Evolutionary conservation across 2,113 vertebrate species (phyloP).

Genomic region (Mastomys natalensis): DNA sequence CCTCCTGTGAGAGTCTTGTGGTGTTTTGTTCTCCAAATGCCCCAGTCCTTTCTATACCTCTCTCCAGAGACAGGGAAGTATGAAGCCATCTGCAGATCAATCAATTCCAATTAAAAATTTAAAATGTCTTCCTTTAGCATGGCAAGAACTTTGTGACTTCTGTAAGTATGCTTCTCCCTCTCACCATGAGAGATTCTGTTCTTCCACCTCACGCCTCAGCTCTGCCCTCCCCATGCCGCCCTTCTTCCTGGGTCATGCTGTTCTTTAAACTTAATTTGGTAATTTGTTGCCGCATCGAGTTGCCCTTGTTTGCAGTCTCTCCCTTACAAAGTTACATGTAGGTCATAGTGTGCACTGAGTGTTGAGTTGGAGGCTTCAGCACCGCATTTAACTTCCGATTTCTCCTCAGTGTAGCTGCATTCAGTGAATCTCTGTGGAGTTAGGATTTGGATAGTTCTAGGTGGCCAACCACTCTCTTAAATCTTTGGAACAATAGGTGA

Average conservation of each 20-base stretch:
- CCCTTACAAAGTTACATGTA: neutral
- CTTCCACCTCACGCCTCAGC: neutral
- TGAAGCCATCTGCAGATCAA: neutral
- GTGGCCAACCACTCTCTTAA: neutral
- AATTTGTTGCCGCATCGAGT: neutral
- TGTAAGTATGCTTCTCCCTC: neutral
- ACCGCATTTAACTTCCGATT: neutral
- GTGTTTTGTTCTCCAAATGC: neutral
- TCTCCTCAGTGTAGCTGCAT: neutral
- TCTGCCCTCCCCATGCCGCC: neutral
- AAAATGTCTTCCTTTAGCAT: neutral
- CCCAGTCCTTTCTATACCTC: neutral
- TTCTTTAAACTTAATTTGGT: neutral
- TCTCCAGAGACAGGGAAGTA: neutral
- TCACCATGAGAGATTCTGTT: neutral
- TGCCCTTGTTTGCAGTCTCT: neutral
- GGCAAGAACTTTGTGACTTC: neutral
- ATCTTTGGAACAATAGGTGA: neutral
- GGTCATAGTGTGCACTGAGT: neutral
- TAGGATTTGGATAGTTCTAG: neutral
- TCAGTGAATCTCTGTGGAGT: neutral
- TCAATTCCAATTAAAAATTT: conserved; percentile 9
- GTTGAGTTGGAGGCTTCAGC: conserved; percentile 10
- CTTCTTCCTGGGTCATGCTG: neutral
- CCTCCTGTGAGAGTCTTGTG: neutral